A percentile compares a stretch with the other conserved stretches of the same genome.
Evolutionary conservation across 2,888 invertebrate species (phyloP).

Genomic region (Dynastes maya): DNA sequence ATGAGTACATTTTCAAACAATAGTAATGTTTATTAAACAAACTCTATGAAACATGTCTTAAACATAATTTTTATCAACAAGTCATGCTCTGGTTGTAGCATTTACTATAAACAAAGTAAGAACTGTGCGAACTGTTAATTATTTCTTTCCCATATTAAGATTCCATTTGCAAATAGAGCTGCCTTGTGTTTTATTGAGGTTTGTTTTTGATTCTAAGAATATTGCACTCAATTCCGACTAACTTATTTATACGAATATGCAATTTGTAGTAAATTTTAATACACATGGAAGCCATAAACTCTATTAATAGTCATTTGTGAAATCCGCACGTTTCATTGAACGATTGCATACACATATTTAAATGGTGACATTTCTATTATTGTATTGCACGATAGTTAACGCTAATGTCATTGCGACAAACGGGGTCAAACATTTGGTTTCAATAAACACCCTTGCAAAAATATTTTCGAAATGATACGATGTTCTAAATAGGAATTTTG

Average conservation of each 20-base stretch:
- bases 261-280: neutral
- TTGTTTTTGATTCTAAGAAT: too few relatives aligned
- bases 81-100: too few relatives aligned
- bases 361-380: neutral
- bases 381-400: neutral
- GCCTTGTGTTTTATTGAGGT: too few relatives aligned
- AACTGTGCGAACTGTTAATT: too few relatives aligned
- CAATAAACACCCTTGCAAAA: neutral
- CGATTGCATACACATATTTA: neutral
- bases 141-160: too few relatives aligned
- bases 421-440: neutral
- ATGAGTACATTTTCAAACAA: too few relatives aligned
- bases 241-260: neutral
- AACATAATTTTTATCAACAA: too few relatives aligned
- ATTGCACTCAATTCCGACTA: neutral
- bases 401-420: neutral
- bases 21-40: too few relatives aligned
- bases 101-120: too few relatives aligned
- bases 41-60: too few relatives aligned
- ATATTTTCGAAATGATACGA: neutral
- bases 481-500: too few relatives aligned
- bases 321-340: neutral
- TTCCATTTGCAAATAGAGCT: too few relatives aligned
- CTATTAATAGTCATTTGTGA: neutral
- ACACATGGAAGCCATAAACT: neutral